phyloP scores from a whole-genome alignment of 2,888 invertebrate genomes.

The Tetragnatha montana region DNA sequence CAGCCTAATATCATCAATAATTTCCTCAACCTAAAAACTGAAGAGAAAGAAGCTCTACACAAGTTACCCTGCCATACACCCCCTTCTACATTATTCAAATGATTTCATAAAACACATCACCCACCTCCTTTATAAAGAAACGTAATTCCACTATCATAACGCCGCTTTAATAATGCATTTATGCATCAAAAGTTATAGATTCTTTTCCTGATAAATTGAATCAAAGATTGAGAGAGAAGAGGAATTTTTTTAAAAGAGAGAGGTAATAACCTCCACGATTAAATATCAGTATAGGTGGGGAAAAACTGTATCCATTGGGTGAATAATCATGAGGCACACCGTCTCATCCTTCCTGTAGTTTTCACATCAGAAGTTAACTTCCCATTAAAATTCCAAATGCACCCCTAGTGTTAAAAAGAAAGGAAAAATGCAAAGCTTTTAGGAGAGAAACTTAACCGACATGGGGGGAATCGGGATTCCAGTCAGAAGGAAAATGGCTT shows the following conservation, averaged over 20 bases:
- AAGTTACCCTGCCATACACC: too few species aligned
- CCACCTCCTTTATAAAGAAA: background rate
- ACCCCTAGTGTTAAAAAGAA: conserved; percentile 14
- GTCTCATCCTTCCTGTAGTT: conserved; percentile 15
- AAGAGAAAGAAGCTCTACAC: too few species aligned
- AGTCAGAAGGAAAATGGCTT: conserved; percentile 14
- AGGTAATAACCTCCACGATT: background rate
- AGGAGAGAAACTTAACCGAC: conserved; percentile 42
- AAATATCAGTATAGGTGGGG: background rate
- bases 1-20: too few species aligned
- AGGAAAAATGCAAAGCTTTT: conserved; percentile 55
- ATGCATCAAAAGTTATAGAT: background rate
- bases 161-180: background rate
- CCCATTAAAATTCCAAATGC: conserved; percentile 55
- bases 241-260: conserved; percentile 9
- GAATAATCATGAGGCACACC: conserved; percentile 15
- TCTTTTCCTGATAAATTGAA: conserved; percentile 14
- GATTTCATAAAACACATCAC: background rate
- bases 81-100: background rate
- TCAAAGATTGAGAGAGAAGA: conserved; percentile 3
- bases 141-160: background rate
- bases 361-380: conserved; percentile 43
- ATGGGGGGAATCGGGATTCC: background rate
- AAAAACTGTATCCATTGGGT: background rate
- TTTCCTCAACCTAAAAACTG: too few species aligned